Evolutionary conservation across 2,113 vertebrate species (phyloP).

Genomic region (Zapus hudsonius): DNA sequence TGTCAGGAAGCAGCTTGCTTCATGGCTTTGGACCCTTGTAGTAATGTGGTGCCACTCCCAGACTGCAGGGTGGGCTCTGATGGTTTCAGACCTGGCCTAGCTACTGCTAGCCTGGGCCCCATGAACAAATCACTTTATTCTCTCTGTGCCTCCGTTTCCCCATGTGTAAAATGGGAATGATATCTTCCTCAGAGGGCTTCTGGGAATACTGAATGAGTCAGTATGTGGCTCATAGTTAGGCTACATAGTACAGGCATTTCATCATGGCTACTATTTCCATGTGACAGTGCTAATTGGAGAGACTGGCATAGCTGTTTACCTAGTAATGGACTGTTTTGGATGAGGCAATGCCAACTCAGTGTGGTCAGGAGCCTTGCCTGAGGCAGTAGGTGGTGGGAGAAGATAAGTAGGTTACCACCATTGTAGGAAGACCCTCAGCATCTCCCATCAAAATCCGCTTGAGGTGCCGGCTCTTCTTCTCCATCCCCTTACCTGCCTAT

Average conservation of each 20-base stretch:
- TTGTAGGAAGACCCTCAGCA: not conserved
- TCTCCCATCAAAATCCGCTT: not conserved
- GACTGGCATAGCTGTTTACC: not conserved
- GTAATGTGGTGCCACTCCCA: accelerated
- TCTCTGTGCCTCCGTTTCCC: not conserved
- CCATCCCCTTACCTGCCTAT: accelerated
- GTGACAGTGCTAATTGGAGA: not conserved
- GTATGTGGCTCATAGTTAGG: not conserved
- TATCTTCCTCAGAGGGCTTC: not conserved
- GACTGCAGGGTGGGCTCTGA: not conserved
- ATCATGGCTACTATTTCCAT: not conserved
- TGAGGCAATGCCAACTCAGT: not conserved
- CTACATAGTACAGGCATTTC: not conserved
- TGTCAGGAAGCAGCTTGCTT: not conserved
- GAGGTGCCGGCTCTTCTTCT: not conserved
- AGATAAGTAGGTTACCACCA: not conserved
- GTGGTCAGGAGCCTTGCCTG: not conserved
- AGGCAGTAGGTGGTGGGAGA: not conserved
- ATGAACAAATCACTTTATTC: not conserved
- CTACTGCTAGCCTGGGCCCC: not conserved
- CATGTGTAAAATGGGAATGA: constrained; percentile 2
- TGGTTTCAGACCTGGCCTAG: not conserved
- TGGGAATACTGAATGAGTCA: not conserved
- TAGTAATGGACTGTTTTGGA: not conserved
- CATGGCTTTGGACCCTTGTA: not conserved